Percentiles rank a stretch among this genome's conserved stretches.
Evolutionary conservation across 2,113 vertebrate genomes (phyloP).

Genomic region (Hyaena hyaena): DNA sequence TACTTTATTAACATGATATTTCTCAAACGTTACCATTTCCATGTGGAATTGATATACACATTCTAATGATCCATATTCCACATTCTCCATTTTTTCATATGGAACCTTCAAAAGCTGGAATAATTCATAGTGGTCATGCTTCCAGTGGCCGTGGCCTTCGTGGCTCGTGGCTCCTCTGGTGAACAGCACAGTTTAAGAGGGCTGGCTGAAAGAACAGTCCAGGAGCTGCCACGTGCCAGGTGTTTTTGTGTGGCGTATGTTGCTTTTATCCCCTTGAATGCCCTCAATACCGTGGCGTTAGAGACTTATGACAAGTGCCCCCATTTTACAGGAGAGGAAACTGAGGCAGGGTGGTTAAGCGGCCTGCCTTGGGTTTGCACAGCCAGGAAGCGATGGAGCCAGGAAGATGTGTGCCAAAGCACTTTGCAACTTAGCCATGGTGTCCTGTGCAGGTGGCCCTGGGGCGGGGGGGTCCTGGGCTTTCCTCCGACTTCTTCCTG

Average conservation of each 20-base stretch:
- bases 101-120: neutral
- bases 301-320: neutral
- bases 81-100: neutral
- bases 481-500: neutral
- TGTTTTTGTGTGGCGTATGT: no score
- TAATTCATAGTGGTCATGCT: neutral
- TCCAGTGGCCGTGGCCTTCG: fast-evolving
- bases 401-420: neutral
- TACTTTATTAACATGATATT: neutral
- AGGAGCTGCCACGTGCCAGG: no score
- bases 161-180: fast-evolving
- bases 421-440: neutral
- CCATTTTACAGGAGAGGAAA: neutral
- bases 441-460: neutral
- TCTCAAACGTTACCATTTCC: neutral
- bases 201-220: neutral
- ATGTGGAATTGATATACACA: neutral
- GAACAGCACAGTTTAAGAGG: neutral
- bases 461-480: no score
- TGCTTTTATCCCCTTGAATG: neutral
- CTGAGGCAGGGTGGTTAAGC: neutral
- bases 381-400: neutral
- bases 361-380: neutral
- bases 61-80: neutral
- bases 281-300: neutral